These are phyloP conservation scores for Cyprinodon variegatus DNA, from an alignment of 2,113 vertebrate species.

Conservation along the genomic window DNA sequence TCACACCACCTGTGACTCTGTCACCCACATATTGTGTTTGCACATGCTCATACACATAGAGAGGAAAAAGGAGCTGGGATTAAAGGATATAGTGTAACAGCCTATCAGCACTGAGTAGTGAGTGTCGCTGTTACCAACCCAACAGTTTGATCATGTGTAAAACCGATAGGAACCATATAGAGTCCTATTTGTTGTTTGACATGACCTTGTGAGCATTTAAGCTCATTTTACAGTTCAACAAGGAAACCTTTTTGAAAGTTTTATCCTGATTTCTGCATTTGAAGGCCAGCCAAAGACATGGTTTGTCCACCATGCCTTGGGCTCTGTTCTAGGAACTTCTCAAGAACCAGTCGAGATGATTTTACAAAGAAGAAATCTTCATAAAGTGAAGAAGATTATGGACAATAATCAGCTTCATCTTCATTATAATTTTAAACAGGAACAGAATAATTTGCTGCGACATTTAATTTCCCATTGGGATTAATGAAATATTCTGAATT, in stretches of 20 bases:
- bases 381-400: too few relatives aligned
- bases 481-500: too few relatives aligned
- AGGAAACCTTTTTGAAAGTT: background rate
- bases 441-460: too few relatives aligned
- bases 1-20: slow-evolving; percentile 5
- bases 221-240: background rate
- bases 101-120: slow-evolving; percentile 44
- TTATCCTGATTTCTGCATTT: background rate
- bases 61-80: slow-evolving; percentile 51
- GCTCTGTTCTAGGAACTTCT: too few relatives aligned
- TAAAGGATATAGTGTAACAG: slow-evolving; percentile 46
- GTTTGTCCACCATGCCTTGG: too few relatives aligned
- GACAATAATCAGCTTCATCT: too few relatives aligned
- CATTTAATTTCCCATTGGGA: too few relatives aligned
- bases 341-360: too few relatives aligned
- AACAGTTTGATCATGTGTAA: slow-evolving; percentile 18
- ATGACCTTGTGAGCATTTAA: slow-evolving; percentile 5
- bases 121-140: slow-evolving; percentile 30
- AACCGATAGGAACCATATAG: slow-evolving; percentile 1
- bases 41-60: background rate
- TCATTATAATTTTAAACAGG: too few relatives aligned
- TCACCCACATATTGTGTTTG: slow-evolving; percentile 7
- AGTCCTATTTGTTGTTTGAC: slow-evolving; percentile 1
- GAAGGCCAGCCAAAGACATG: background rate
- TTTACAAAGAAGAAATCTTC: too few relatives aligned